A percentile compares a stretch with the other conserved stretches of the same genome.
These are phyloP conservation scores for Danio aesculapii DNA, from an alignment of 2,797 vertebrate genomes.

Conservation along the genomic window DNA sequence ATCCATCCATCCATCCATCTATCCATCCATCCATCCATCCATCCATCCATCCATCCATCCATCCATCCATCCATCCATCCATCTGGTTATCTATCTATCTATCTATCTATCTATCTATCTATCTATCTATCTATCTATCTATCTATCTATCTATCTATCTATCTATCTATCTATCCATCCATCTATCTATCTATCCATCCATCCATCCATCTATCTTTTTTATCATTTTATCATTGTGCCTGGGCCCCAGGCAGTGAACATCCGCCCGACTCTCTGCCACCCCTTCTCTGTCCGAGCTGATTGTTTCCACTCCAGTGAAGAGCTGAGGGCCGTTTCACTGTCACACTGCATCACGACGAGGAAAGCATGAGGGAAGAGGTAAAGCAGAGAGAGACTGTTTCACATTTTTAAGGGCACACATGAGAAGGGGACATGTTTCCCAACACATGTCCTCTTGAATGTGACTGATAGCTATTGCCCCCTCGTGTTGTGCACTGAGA, in stretches of 20 bases:
- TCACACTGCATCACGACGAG: conserved; percentile 81
- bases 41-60: conserved; percentile 36
- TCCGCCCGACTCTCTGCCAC: conserved; percentile 65
- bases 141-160: conserved; percentile 18
- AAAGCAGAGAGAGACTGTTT: conserved; percentile 55
- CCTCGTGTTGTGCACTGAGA: conserved; percentile 35
- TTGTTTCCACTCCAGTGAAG: conserved; percentile 84
- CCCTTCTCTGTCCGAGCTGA: conserved; percentile 83
- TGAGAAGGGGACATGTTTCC: conserved; percentile 34
- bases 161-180: conserved; percentile 58
- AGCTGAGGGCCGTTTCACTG: conserved; percentile 79
- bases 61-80: conserved; percentile 35
- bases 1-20: too few species aligned
- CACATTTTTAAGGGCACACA: conserved; percentile 40
- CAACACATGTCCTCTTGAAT: conserved; percentile 33
- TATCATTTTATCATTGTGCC: conserved; percentile 78
- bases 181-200: conserved; percentile 65
- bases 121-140: too few species aligned
- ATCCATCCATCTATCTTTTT: conserved; percentile 67
- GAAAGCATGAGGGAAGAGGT: conserved; percentile 65
- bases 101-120: conserved; percentile 3
- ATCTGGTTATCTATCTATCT: conserved; percentile 9
- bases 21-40: too few species aligned
- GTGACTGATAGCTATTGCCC: conserved; percentile 44
- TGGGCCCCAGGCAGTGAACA: conserved; percentile 71